A percentile compares a stretch with the other conserved stretches of the same genome.
phyloP scores from a whole-genome alignment of 1,140 invertebrate species.

The Hyles vespertilio region DNA sequence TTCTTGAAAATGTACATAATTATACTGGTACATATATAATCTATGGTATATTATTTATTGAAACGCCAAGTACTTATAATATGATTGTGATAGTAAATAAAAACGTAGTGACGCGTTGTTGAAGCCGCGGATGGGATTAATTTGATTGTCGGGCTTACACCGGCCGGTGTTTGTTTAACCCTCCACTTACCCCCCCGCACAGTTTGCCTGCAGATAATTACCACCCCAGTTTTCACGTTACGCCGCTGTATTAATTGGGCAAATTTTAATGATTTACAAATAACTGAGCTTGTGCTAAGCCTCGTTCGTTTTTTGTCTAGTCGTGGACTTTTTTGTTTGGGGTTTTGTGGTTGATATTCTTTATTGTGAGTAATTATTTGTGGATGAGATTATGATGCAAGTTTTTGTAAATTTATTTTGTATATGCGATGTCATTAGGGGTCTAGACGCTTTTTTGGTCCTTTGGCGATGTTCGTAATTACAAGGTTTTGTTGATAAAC shows the following conservation, averaged over 20 bases:
- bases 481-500: too few species aligned
- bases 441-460: too few species aligned
- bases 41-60: too few species aligned
- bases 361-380: too few species aligned
- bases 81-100: neutral
- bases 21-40: too few species aligned
- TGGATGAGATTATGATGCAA: too few species aligned
- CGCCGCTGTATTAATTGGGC: constrained; percentile 37
- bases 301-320: neutral
- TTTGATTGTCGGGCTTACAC: constrained; percentile 25
- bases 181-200: constrained; percentile 1
- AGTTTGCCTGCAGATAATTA: constrained; percentile 29
- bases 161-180: constrained; percentile 14
- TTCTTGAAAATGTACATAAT: too few species aligned
- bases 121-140: constrained; percentile 26
- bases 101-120: neutral
- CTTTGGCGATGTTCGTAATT: too few species aligned
- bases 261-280: constrained; percentile 55
- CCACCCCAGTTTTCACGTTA: constrained; percentile 12
- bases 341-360: neutral
- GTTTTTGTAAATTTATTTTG: too few species aligned
- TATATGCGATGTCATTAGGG: too few species aligned
- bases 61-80: too few species aligned
- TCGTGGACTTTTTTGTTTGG: neutral
- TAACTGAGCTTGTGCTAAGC: constrained; percentile 18